phyloP scores from a whole-genome alignment of 2,888 invertebrate species.

The Hofmannophila pseudospretella region DNA sequence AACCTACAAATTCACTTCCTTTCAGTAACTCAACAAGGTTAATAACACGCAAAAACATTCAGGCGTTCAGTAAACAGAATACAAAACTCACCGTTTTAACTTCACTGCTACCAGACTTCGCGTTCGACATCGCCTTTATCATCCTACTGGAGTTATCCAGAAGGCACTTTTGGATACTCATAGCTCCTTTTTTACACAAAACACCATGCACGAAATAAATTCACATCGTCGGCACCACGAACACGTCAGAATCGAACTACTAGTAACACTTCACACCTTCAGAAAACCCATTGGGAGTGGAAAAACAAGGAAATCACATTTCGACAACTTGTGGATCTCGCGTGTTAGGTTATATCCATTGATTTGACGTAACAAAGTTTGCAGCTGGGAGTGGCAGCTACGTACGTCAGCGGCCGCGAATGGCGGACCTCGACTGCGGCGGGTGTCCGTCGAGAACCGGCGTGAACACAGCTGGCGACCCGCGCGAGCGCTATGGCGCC shows the following conservation, averaged over 20 bases:
- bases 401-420: slow-evolving; percentile 48
- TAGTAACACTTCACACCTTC: slow-evolving; percentile 28
- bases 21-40: slow-evolving; percentile 9
- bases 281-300: slow-evolving; percentile 35
- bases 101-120: slow-evolving; percentile 60
- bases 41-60: slow-evolving; percentile 8
- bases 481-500: slow-evolving; percentile 29
- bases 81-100: slow-evolving; percentile 61
- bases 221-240: slow-evolving; percentile 56
- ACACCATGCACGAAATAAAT: slow-evolving; percentile 47
- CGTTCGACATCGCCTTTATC: slow-evolving; percentile 73
- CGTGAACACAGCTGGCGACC: slow-evolving; percentile 37
- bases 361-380: slow-evolving; percentile 77
- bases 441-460: slow-evolving; percentile 23
- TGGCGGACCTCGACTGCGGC: slow-evolving; percentile 44
- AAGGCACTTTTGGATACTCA: slow-evolving; percentile 75
- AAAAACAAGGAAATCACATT: slow-evolving; percentile 56
- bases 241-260: slow-evolving; percentile 34
- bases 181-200: slow-evolving; percentile 48
- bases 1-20: slow-evolving; percentile 16
- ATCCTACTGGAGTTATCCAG: slow-evolving; percentile 74
- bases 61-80: not conserved
- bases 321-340: slow-evolving; percentile 25
- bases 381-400: slow-evolving; percentile 16
- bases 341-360: slow-evolving; percentile 76